Conservation (phyloP, 2,888 invertebrate genomes). For the Nasonovia ribisnigri region DNA sequence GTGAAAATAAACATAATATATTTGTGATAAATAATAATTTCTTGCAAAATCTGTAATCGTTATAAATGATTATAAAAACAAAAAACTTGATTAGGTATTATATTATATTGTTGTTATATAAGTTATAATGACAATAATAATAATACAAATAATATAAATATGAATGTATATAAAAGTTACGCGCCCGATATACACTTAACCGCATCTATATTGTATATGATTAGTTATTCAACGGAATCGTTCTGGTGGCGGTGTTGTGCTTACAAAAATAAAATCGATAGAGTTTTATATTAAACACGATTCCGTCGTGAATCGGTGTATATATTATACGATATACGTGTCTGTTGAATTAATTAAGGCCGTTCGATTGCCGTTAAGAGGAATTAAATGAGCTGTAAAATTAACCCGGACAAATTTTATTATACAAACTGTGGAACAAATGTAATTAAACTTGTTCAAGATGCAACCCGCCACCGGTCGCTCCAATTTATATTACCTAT, state of each 20-base stretch:
- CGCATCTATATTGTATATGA: not conserved
- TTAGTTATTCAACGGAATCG: not conserved
- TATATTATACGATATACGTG: not conserved
- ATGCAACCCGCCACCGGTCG: constrained; percentile 25
- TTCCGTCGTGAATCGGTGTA: not conserved
- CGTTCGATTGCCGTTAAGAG: constrained; percentile 62
- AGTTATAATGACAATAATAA: not conserved
- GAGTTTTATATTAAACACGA: not conserved
- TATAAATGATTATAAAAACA: not conserved
- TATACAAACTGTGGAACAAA: constrained; percentile 51
- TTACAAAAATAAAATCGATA: not conserved
- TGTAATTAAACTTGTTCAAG: constrained; percentile 62
- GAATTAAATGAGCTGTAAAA: constrained; percentile 63
- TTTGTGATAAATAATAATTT: not conserved
- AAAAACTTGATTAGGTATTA: no score
- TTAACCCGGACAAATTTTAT: constrained; percentile 62
- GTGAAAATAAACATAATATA: not conserved
- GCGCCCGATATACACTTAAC: no score
- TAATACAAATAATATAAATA: not conserved
- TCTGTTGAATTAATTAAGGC: constrained; percentile 60
- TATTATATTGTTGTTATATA: not conserved
- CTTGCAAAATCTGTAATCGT: not conserved
- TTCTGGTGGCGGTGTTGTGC: not conserved
- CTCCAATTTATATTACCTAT: constrained; percentile 55
- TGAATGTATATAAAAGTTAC: no score